These are phyloP conservation scores for Ctenodactylus gundi DNA, from an alignment of 2,113 vertebrate species.

Conservation along the genomic window DNA sequence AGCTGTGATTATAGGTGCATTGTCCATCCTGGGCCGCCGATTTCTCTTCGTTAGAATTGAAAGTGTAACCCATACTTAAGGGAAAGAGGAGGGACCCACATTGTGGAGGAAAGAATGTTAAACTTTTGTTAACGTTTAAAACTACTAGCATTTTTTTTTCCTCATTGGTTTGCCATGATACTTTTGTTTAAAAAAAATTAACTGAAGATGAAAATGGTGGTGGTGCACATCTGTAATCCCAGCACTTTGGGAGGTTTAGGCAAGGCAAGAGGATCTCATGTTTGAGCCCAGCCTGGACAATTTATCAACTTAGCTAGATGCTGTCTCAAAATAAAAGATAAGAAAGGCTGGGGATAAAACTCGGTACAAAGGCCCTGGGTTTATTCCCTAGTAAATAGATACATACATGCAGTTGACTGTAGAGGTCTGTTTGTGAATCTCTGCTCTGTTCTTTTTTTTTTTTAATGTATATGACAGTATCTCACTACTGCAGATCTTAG, in stretches of 20 bases:
- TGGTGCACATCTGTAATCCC: neutral
- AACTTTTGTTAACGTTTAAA: neutral
- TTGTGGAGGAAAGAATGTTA: neutral
- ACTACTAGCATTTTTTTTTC: neutral
- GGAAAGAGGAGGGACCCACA: neutral
- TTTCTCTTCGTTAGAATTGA: neutral
- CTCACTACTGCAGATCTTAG: neutral
- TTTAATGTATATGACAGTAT: neutral
- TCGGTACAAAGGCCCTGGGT: neutral
- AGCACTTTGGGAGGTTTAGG: neutral
- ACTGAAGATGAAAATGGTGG: neutral
- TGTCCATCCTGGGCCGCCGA: neutral
- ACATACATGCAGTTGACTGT: neutral
- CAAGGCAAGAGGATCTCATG: neutral
- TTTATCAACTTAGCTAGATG: neutral
- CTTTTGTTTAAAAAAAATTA: neutral
- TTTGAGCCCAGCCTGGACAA: neutral
- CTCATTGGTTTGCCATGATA: neutral
- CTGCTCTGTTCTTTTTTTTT: neutral
- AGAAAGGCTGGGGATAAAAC: neutral
- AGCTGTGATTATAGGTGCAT: neutral
- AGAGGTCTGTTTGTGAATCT: neutral
- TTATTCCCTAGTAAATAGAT: neutral
- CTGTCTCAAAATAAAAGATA: neutral
- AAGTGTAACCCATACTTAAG: neutral